A percentile compares a stretch with the other conserved stretches of the same genome.
These are phyloP conservation scores for Castor canadensis DNA, from an alignment of 2,113 vertebrate genomes.

Conservation along the genomic window DNA sequence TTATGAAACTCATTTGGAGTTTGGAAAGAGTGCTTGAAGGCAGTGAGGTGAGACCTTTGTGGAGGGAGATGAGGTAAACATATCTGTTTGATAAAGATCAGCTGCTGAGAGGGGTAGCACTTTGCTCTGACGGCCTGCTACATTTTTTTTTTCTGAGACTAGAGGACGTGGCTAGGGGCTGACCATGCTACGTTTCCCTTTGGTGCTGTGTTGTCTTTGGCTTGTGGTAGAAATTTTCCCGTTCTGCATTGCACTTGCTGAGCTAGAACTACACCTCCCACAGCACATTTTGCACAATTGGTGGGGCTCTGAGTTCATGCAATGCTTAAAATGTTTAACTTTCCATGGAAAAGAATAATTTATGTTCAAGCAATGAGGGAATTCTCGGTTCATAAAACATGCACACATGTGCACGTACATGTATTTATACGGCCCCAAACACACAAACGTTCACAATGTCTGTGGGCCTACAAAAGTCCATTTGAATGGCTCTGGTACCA, in stretches of 20 bases:
- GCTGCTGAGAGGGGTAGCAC: background rate
- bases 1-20: slow-evolving; percentile 5
- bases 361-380: background rate
- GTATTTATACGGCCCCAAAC: background rate
- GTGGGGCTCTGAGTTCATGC: background rate
- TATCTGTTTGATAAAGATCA: background rate
- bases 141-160: background rate
- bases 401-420: background rate
- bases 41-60: background rate
- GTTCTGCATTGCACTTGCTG: slow-evolving; percentile 44
- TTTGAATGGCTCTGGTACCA: background rate
- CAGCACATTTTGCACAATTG: background rate
- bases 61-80: background rate
- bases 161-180: slow-evolving; percentile 26
- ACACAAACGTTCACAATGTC: too few relatives aligned
- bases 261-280: too few relatives aligned
- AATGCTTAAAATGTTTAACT: background rate
- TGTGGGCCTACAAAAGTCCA: background rate
- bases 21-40: slow-evolving; percentile 29
- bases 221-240: slow-evolving; percentile 47
- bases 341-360: background rate
- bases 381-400: background rate
- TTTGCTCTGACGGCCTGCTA: background rate
- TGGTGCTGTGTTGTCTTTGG: slow-evolving; percentile 52
- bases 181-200: too few relatives aligned